Percentiles rank a stretch among this genome's conserved stretches.
Evolutionary conservation across 2,888 invertebrate species (phyloP).

Genomic region (Caenorhabditis sp.): DNA sequence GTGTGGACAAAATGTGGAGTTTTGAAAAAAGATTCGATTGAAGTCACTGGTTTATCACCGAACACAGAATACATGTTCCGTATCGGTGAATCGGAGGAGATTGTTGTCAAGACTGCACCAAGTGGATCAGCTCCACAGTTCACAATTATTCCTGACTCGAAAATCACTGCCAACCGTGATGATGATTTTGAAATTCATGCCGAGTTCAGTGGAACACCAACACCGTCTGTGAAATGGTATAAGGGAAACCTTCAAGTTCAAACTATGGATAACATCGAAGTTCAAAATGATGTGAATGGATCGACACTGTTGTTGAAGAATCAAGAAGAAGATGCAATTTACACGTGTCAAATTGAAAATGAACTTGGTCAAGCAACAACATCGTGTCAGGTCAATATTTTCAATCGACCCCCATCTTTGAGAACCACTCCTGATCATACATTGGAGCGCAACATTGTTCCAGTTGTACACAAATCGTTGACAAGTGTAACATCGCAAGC

Average conservation of each 20-base stretch:
- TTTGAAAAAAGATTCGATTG: conserved; percentile 25
- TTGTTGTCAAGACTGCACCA: conserved; percentile 37
- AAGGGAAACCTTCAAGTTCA: conserved; percentile 22
- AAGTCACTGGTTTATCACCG: conserved; percentile 45
- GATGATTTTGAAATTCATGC: conserved; percentile 46
- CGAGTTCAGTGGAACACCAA: conserved; percentile 32
- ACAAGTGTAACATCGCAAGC: conserved; percentile 57
- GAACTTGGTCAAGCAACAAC: conserved; percentile 69
- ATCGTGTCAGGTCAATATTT: conserved; percentile 33
- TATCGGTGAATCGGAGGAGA: conserved; percentile 21
- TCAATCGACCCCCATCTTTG: conserved; percentile 29
- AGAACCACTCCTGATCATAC: conserved; percentile 36
- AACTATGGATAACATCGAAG: conserved; percentile 23
- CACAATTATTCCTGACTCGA: conserved; percentile 17
- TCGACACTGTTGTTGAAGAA: conserved; percentile 66
- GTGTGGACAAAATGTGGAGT: conserved; percentile 44
- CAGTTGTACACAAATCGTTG: conserved; percentile 42
- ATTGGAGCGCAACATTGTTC: conserved; percentile 31
- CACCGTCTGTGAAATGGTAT: conserved; percentile 44
- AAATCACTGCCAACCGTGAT: conserved; percentile 36
- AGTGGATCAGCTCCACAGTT: conserved; percentile 43
- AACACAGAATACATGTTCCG: conserved; percentile 59
- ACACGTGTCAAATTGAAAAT: conserved; percentile 72
- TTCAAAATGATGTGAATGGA: conserved; percentile 25
- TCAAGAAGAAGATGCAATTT: conserved; percentile 71